Evolutionary conservation across 2,797 vertebrate species (phyloP).

Genomic region (Pangasius djambal): DNA sequence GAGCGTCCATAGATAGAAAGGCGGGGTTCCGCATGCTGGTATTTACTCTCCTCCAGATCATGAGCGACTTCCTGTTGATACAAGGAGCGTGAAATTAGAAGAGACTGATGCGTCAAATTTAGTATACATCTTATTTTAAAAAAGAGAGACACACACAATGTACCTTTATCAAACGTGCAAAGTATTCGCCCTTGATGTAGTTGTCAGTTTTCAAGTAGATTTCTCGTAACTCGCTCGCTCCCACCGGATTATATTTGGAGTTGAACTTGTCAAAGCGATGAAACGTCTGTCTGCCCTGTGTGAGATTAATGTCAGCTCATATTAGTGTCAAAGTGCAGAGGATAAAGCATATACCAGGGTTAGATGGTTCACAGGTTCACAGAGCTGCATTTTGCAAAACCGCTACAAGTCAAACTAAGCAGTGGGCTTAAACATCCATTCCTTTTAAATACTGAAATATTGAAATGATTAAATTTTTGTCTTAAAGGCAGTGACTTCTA

Average conservation of each 20-base stretch:
- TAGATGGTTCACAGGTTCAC: not conserved
- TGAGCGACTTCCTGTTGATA: slow-evolving; percentile 85
- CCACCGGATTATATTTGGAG: slow-evolving; percentile 97
- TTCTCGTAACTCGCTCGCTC: slow-evolving; percentile 93
- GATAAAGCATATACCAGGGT: not conserved
- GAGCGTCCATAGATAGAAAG: slow-evolving; percentile 93
- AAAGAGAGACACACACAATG: not conserved
- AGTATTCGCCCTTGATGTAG: slow-evolving; percentile 92
- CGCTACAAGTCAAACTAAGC: too few relatives aligned
- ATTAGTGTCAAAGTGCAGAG: not conserved
- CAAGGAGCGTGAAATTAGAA: not conserved
- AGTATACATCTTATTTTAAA: not conserved
- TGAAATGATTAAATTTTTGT: not conserved
- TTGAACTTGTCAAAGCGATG: slow-evolving; percentile 99
- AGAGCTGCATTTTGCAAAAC: not conserved
- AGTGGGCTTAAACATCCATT: not conserved
- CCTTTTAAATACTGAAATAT: not conserved
- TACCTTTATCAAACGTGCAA: slow-evolving; percentile 94
- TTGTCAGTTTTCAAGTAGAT: slow-evolving; percentile 96
- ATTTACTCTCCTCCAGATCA: slow-evolving; percentile 93
- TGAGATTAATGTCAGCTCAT: not conserved
- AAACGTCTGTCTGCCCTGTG: slow-evolving; percentile 95
- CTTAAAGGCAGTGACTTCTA: not conserved
- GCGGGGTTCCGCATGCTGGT: slow-evolving; percentile 92
- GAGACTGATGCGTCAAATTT: not conserved